Conservation (phyloP, 2,888 invertebrate genomes). For the Pollenia griseotomentosa region DNA sequence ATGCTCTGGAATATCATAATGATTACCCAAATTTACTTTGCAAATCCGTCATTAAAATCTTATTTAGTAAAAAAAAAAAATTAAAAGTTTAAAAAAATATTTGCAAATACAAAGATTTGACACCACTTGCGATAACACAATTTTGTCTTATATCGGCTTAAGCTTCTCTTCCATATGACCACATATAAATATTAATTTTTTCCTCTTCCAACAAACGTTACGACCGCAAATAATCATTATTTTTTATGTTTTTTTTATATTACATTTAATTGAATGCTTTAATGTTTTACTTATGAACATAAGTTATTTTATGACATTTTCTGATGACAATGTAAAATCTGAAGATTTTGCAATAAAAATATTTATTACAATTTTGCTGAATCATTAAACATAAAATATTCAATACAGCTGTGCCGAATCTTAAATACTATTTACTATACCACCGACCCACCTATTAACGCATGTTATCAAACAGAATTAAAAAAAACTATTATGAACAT, state of each 20-base stretch:
- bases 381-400: slow-evolving; percentile 31
- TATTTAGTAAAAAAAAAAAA: no score
- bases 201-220: background rate
- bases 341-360: slow-evolving; percentile 4
- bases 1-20: no score
- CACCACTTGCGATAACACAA: background rate
- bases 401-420: background rate
- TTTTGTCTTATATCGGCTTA: background rate
- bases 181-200: no score
- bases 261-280: background rate
- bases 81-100: no score
- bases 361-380: slow-evolving; percentile 4
- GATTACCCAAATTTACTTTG: no score
- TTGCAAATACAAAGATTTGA: no score
- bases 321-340: slow-evolving; percentile 34
- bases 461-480: no score
- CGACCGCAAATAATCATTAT: background rate
- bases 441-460: no score
- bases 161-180: no score
- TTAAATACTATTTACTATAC: no score
- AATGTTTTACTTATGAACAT: slow-evolving; percentile 7
- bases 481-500: no score
- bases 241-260: background rate
- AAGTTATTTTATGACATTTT: slow-evolving; percentile 23
- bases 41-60: no score